Base-by-base conservation (phyloP, 2,797 vertebrate species). In the Fringilla coelebs region DNA sequence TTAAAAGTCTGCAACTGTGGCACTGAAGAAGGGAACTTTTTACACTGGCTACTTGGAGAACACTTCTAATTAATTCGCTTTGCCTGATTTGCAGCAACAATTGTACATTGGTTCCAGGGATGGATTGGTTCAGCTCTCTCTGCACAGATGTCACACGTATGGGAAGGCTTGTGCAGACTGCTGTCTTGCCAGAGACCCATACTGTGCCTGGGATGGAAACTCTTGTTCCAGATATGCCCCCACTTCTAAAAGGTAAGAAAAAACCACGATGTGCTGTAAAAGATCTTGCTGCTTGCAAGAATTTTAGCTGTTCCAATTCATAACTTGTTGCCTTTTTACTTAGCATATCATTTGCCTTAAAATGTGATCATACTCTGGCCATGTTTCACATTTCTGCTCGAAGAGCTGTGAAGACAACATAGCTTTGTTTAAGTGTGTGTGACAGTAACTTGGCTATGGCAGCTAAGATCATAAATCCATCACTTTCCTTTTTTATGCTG, bases 121-220 rank as follows among this genome's bases (percentile, higher is more conserved):
- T 88, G 98, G 99, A 41, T 97, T 99, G 24, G 99, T 98, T 94
- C 99, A 99, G 98, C 99, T 99, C 77, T 98, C 99, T 16, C 97
- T 99, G 96, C 99, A 99, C 97, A 98, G 99, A 97, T 99, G 99
- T 95, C 98, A 98, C 93, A 98, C 98, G 81, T 99, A 99, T 31
- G 99, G 99, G 73, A 99, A 99, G 95, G 99, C 98, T 55, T 99
- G 99, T 75, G 99, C 99, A 17, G 99, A 99, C 85, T 99, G 99
- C 96, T 99, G 99, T 96, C 98, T 99, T 89, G 99, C 99, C 94
- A 98, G 99, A 96, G 99, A 99, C 96, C 99, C 99, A 7, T 99
- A 99, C 97, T 99, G 99, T 62, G 99, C 99, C 83, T 99, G 99
- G 99, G 99, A 99, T 58, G 99, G 99, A 97, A 98, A 98, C 92